Percentiles rank a stretch among this genome's conserved stretches.
These are phyloP conservation scores for Neoascia interrupta DNA, from an alignment of 2,888 invertebrate genomes.

Conservation along the genomic window DNA sequence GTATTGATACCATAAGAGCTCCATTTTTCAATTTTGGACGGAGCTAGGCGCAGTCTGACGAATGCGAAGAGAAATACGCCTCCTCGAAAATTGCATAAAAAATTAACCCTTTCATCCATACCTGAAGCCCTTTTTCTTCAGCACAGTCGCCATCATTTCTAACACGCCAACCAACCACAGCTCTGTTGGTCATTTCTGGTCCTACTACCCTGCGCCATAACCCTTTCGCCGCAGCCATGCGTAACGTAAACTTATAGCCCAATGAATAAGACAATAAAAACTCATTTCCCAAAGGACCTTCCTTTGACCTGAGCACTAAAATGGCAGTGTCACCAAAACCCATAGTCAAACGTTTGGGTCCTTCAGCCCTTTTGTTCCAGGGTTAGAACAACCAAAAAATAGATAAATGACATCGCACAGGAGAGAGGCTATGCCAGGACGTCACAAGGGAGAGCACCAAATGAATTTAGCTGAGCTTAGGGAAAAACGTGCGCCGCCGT, in stretches of 20 bases:
- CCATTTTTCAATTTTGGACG: no score
- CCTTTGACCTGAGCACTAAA: slow-evolving; percentile 19
- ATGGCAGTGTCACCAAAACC: slow-evolving; percentile 10
- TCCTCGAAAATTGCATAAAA: no score
- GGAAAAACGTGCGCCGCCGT: slow-evolving; percentile 52
- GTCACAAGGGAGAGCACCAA: slow-evolving; percentile 30
- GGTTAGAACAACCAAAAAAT: slow-evolving; percentile 14
- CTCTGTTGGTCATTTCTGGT: neutral
- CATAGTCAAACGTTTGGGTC: slow-evolving; percentile 2
- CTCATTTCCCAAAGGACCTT: slow-evolving; percentile 14
- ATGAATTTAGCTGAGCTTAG: slow-evolving; percentile 61
- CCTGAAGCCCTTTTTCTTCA: no score
- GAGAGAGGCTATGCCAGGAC: slow-evolving; percentile 15
- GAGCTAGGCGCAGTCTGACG: no score
- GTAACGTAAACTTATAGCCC: no score
- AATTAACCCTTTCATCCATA: slow-evolving; percentile 12
- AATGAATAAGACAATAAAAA: neutral
- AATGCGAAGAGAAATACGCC: no score
- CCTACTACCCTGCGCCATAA: slow-evolving; percentile 1
- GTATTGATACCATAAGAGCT: no score
- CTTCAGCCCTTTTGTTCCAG: slow-evolving; percentile 18
- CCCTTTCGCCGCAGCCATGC: slow-evolving; percentile 33
- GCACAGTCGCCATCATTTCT: slow-evolving; percentile 23
- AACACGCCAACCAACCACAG: slow-evolving; percentile 28
- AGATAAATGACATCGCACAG: slow-evolving; percentile 47